Percentiles rank a stretch among this genome's conserved stretches.
phyloP scores from a whole-genome alignment of 2,113 vertebrate genomes.

The Pseudopodoces humilis region DNA sequence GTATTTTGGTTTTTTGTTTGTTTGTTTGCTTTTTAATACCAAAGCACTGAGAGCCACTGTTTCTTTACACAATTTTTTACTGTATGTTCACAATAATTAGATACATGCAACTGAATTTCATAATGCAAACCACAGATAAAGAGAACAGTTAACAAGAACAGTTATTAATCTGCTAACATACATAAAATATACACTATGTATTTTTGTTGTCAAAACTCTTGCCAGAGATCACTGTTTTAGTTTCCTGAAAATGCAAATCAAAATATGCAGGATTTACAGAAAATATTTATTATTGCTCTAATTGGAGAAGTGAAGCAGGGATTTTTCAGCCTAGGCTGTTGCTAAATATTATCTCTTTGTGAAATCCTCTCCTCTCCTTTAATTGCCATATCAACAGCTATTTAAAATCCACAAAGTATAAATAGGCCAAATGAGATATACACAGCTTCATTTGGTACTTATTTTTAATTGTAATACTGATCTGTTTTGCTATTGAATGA shows the following conservation, averaged over 20 bases:
- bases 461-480: not conserved
- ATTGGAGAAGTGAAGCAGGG: not conserved
- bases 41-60: not conserved
- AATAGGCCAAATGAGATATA: not conserved
- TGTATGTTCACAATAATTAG: not conserved
- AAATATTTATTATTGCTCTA: not conserved
- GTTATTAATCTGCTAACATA: not conserved
- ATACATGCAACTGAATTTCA: not conserved
- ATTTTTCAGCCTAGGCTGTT: not conserved
- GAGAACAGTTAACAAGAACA: not conserved
- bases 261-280: not conserved
- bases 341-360: not conserved
- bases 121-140: not conserved
- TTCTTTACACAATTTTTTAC: not conserved
- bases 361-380: not conserved
- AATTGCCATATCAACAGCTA: not conserved
- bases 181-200: not conserved
- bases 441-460: not conserved
- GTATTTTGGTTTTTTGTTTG: not conserved
- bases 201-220: not conserved
- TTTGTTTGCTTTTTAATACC: not conserved
- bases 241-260: not conserved
- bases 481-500: not conserved
- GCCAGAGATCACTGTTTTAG: not conserved
- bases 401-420: not conserved